Percentiles rank a stretch among this genome's conserved stretches.
These are phyloP conservation scores for Heterodera schachtii DNA, from an alignment of 1,140 invertebrate species.

Conservation along the genomic window DNA sequence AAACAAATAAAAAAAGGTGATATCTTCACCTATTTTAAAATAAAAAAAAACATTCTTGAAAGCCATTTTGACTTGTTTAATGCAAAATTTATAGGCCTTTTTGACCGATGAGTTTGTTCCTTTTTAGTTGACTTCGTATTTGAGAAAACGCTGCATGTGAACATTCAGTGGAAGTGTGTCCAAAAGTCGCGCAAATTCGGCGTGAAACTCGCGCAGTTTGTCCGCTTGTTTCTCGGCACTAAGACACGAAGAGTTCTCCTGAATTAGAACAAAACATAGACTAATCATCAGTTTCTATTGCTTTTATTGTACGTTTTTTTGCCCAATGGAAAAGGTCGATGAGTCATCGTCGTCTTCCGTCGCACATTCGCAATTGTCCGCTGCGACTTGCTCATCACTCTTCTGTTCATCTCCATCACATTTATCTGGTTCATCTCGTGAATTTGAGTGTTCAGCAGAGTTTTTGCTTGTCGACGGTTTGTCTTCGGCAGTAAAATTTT, in stretches of 20 bases:
- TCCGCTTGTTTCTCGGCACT: not conserved
- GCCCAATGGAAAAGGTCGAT: not conserved
- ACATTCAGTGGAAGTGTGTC: constrained; percentile 16
- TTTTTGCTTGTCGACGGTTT: not conserved
- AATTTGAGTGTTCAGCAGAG: not conserved
- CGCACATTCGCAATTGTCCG: not conserved
- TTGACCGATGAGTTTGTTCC: not conserved
- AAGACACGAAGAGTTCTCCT: not conserved
- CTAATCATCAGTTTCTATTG: too few relatives aligned
- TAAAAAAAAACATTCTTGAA: too few relatives aligned
- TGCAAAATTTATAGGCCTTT: too few relatives aligned
- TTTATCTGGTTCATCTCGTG: not conserved
- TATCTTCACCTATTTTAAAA: too few relatives aligned
- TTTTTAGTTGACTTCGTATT: constrained; percentile 21
- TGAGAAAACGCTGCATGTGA: constrained; percentile 33
- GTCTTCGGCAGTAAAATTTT: not conserved
- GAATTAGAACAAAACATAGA: not conserved
- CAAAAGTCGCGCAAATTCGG: constrained; percentile 19
- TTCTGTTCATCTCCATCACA: not conserved
- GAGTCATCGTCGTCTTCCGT: not conserved
- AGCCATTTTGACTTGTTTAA: too few relatives aligned
- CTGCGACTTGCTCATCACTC: not conserved
- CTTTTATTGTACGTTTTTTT: constrained; percentile 7
- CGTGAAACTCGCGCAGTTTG: constrained; percentile 16
- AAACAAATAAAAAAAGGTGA: too few relatives aligned